Conservation (phyloP, 2,888 invertebrate species). For the Drosophila kanekoi region DNA sequence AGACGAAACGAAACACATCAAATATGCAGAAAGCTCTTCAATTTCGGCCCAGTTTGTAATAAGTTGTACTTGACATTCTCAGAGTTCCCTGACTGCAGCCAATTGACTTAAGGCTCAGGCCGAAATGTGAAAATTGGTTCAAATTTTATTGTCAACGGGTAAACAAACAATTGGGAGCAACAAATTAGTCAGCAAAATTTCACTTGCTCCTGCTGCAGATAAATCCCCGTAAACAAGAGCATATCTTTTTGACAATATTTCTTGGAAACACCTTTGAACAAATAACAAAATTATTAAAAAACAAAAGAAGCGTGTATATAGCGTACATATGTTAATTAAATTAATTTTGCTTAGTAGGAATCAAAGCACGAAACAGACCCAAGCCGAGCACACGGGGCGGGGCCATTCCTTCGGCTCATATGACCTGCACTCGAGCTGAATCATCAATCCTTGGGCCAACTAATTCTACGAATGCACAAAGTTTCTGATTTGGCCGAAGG, state of each 20-base stretch:
- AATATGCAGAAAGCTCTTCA: no score
- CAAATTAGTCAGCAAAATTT: constrained; percentile 21
- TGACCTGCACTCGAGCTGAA: not conserved
- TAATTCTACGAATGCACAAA: not conserved
- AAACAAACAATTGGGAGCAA: constrained; percentile 21
- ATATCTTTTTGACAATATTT: constrained; percentile 18
- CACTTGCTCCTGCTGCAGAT: constrained; percentile 9
- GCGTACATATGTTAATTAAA: constrained; percentile 46
- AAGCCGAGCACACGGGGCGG: not conserved
- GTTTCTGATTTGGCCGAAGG: constrained; percentile 29
- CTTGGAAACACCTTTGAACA: constrained; percentile 36
- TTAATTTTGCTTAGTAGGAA: constrained; percentile 28
- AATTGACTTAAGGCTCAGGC: not conserved
- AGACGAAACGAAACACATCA: no score
- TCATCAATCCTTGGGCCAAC: constrained; percentile 42
- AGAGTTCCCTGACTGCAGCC: not conserved
- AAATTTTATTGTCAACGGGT: not conserved
- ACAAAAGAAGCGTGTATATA: constrained; percentile 18
- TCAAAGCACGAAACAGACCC: not conserved
- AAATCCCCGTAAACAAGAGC: constrained; percentile 20
- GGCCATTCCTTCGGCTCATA: constrained; percentile 8
- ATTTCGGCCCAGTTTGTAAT: no score
- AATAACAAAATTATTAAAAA: constrained; percentile 2
- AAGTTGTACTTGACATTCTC: no score
- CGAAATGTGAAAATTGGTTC: constrained; percentile 1